Evolutionary conservation across 1,140 invertebrate species (phyloP).

Genomic region (Bombus huntii): DNA sequence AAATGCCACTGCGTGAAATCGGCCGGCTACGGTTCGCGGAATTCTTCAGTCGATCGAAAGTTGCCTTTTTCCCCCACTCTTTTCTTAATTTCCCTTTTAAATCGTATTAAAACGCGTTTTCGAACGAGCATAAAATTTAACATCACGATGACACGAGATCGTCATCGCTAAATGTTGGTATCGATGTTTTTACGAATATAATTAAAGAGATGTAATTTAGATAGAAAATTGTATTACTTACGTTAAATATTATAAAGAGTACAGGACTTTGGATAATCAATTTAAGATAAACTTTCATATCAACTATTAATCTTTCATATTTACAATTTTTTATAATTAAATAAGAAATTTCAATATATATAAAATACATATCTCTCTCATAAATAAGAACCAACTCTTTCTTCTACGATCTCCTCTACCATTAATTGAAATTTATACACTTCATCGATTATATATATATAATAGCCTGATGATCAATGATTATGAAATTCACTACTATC

Average conservation of each 20-base stretch:
- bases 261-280: not conserved
- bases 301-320: not conserved
- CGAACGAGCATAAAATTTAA: not conserved
- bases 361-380: no score
- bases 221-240: no score
- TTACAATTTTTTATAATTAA: no score
- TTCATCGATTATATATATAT: not conserved
- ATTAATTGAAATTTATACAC: not conserved
- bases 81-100: not conserved
- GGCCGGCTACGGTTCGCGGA: not conserved
- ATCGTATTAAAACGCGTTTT: not conserved
- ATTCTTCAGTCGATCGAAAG: constrained; percentile 13
- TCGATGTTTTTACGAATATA: no score
- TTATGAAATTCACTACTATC: not conserved
- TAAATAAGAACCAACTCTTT: no score
- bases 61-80: not conserved
- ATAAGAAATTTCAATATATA: no score
- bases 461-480: not conserved
- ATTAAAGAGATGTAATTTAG: no score
- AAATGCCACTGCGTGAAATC: constrained; percentile 52
- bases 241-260: no score
- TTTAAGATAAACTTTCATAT: not conserved
- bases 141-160: no score
- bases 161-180: not conserved
- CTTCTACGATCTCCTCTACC: no score